These are phyloP conservation scores for Norana najaformis DNA, from an alignment of 2,888 invertebrate species.

Conservation along the genomic window DNA sequence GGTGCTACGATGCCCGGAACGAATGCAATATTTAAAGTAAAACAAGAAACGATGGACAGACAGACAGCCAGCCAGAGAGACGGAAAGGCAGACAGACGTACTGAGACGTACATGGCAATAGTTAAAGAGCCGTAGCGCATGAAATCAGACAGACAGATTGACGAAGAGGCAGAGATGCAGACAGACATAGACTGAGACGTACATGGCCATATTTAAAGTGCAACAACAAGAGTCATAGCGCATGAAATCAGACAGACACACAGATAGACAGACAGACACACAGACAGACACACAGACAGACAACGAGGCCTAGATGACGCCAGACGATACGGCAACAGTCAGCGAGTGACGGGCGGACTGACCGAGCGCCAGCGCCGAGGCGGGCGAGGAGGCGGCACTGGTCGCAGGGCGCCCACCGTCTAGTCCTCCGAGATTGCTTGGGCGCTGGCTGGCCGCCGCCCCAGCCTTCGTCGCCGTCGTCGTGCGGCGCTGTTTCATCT, in stretches of 20 bases:
- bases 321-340: neutral
- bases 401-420: constrained; percentile 2
- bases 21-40: constrained; percentile 13
- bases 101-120: too few relatives aligned
- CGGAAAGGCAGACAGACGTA: neutral
- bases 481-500: neutral
- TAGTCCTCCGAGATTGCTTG: neutral
- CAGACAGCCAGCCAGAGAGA: neutral
- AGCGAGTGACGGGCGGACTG: neutral
- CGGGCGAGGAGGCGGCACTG: neutral
- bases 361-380: too few relatives aligned
- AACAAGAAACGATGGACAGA: neutral
- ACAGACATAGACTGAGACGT: neutral
- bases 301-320: neutral
- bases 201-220: neutral
- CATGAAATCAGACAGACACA: too few relatives aligned
- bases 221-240: too few relatives aligned
- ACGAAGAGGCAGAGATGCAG: too few relatives aligned
- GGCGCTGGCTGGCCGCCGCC: neutral
- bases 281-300: neutral
- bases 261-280: neutral
- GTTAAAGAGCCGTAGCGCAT: too few relatives aligned
- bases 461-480: neutral
- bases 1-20: neutral
- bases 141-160: neutral